Evolutionary conservation across 2,888 invertebrate genomes (phyloP).

Genomic region (Cactoblastis cactorum): DNA sequence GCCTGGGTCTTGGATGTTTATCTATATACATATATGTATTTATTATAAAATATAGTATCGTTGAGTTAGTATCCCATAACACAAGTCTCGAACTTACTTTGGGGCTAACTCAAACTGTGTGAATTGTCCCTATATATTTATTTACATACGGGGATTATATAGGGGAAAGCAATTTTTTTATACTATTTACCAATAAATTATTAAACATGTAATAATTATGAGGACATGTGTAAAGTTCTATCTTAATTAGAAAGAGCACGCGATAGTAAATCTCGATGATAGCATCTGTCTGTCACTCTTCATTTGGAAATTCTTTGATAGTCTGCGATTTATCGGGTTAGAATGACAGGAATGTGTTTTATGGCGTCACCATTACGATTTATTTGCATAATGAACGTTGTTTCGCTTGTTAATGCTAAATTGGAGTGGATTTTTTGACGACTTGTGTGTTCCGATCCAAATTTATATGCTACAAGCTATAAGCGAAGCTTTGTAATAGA

Average conservation of each 20-base stretch:
- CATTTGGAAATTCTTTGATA: conserved; percentile 9
- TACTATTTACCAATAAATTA: not conserved
- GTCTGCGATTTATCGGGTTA: not conserved
- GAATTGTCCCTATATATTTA: too few species aligned
- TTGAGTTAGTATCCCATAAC: too few species aligned
- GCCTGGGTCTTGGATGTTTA: too few species aligned
- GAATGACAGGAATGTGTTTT: not conserved
- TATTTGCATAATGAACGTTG: not conserved
- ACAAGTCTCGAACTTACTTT: too few species aligned
- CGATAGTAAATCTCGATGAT: conserved; percentile 8
- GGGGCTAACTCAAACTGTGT: too few species aligned
- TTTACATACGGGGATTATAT: too few species aligned
- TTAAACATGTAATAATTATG: not conserved
- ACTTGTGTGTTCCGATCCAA: not conserved
- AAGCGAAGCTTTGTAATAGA: too few species aligned
- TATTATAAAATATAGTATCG: too few species aligned
- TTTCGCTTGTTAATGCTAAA: not conserved
- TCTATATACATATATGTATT: too few species aligned
- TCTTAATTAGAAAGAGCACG: conserved; percentile 10
- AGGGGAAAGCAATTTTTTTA: too few species aligned
- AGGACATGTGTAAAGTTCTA: conserved; percentile 9
- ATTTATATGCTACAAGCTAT: too few species aligned
- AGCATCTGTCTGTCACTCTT: conserved; percentile 6
- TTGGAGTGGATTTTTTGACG: not conserved
- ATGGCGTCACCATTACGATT: not conserved